These are phyloP conservation scores for Dipodomys ordii DNA, from an alignment of 2,113 vertebrate genomes.

Conservation along the genomic window DNA sequence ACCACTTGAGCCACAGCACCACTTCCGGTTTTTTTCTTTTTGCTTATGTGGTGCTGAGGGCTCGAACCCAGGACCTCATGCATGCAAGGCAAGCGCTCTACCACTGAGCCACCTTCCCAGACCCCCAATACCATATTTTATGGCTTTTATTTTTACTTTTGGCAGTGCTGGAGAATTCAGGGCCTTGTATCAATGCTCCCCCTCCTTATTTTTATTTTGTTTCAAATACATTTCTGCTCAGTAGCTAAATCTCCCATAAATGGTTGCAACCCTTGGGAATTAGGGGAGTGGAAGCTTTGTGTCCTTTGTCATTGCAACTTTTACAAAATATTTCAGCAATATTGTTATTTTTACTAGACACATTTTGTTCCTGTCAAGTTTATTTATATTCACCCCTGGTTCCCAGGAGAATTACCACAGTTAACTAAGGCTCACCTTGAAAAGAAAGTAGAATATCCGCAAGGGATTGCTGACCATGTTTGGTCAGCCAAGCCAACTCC, in stretches of 20 bases:
- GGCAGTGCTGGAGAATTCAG: background rate
- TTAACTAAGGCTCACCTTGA: background rate
- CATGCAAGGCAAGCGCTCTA: too few species aligned
- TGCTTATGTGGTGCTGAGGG: too few species aligned
- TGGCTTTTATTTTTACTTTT: background rate
- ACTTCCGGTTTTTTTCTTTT: too few species aligned
- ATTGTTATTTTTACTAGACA: conserved; percentile 10
- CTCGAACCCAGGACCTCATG: too few species aligned
- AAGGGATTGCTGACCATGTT: background rate
- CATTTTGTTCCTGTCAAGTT: background rate
- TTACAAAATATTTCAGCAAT: background rate
- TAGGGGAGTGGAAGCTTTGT: background rate
- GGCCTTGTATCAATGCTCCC: background rate
- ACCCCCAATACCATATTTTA: background rate
- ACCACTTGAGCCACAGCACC: too few species aligned
- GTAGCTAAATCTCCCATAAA: conserved; percentile 23
- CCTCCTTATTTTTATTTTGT: background rate
- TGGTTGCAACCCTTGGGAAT: background rate
- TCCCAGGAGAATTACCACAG: background rate
- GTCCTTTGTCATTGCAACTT: background rate
- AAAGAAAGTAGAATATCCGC: background rate
- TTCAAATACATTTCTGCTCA: conserved; percentile 7
- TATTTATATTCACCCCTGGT: background rate
- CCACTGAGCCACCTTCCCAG: too few species aligned
- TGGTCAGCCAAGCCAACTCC: background rate